Conservation (phyloP, 1,140 invertebrate genomes). For the Drosophila cardini region DNA sequence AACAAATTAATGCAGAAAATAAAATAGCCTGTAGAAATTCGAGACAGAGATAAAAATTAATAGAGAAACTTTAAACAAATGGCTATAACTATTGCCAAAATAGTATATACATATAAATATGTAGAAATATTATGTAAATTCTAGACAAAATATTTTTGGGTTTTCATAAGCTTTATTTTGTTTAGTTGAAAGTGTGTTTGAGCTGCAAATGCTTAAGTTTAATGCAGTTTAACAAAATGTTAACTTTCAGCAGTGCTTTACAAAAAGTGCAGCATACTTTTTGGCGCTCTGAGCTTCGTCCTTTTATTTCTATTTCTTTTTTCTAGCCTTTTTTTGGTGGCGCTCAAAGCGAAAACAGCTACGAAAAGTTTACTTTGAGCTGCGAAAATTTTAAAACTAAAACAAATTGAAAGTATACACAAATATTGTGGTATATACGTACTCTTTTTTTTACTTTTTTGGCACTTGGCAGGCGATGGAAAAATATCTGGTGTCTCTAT, state of each 20-base stretch:
- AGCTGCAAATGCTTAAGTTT: conserved; percentile 27
- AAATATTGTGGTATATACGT: conserved; percentile 20
- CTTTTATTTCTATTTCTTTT: background rate
- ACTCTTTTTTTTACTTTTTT: conserved; percentile 33
- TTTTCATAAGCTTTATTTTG: no score
- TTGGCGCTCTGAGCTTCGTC: conserved; percentile 46
- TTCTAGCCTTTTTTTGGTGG: conserved; percentile 9
- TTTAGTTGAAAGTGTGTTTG: no score
- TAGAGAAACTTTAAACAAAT: background rate
- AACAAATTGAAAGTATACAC: conserved; percentile 18
- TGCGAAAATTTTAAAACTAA: conserved; percentile 37
- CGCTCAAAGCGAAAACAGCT: conserved; percentile 34
- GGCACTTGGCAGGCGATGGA: conserved; percentile 38
- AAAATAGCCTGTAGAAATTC: background rate
- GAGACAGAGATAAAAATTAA: background rate
- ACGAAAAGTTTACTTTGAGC: conserved; percentile 49
- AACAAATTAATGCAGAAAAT: conserved; percentile 4
- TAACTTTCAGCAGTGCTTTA: conserved; percentile 20
- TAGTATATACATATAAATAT: background rate
- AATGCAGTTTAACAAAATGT: conserved; percentile 21
- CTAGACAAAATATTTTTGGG: no score
- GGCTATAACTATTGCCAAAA: background rate
- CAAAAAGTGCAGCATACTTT: conserved; percentile 43
- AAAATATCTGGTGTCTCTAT: conserved; percentile 1
- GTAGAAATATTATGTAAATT: no score